Percentiles rank a stretch among this genome's conserved stretches.
Conservation (phyloP, 2,113 vertebrate genomes). For the Neodon shergylaensis region DNA sequence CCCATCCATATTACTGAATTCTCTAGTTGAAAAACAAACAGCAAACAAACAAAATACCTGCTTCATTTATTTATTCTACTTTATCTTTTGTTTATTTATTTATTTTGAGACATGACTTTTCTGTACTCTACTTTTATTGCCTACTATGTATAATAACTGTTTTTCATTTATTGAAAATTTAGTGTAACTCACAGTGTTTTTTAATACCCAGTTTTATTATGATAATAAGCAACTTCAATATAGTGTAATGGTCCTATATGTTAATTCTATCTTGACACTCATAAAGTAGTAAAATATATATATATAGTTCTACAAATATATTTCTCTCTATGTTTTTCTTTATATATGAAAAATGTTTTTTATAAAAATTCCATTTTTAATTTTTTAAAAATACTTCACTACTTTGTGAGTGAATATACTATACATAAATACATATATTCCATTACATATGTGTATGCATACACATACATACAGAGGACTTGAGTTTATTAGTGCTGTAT, state of each 20-base stretch:
- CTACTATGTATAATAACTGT: background rate
- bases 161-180: conserved; percentile 3
- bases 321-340: background rate
- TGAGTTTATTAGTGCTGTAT: background rate
- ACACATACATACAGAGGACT: background rate
- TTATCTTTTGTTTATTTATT: background rate
- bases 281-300: background rate
- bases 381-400: too few relatives aligned
- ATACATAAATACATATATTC: background rate
- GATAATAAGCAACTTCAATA: background rate
- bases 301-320: background rate
- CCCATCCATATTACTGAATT: background rate
- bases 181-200: background rate
- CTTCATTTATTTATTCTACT: background rate
- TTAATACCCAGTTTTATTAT: background rate
- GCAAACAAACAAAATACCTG: background rate
- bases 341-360: background rate
- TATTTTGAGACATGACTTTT: background rate
- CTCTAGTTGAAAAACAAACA: background rate
- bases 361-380: background rate
- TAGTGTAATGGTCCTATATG: background rate
- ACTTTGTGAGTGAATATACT: too few relatives aligned
- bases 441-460: background rate
- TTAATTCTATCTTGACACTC: background rate
- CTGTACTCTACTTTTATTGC: background rate